These are phyloP conservation scores for Xenentodon cancila DNA, from an alignment of 2,797 vertebrate genomes.

Conservation along the genomic window DNA sequence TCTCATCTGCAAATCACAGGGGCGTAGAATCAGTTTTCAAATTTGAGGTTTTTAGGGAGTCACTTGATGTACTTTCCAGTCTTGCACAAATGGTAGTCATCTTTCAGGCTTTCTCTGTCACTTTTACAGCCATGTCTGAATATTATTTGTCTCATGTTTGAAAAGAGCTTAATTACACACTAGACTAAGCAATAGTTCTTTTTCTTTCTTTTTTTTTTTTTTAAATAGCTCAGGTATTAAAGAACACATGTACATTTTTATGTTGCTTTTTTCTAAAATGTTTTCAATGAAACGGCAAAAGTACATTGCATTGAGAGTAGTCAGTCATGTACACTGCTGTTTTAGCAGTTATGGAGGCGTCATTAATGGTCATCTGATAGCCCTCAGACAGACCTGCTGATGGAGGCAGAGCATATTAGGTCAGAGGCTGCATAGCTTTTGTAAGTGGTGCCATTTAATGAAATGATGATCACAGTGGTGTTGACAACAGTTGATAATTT, in stretches of 20 bases:
- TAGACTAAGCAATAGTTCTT: background rate
- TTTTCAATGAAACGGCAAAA: background rate
- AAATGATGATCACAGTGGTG: slow-evolving; percentile 32
- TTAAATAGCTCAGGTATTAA: background rate
- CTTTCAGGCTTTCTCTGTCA: too few species aligned
- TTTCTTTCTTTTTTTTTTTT: background rate
- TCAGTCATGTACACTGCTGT: slow-evolving; percentile 2
- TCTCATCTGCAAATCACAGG: too few species aligned
- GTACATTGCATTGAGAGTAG: slow-evolving; percentile 4
- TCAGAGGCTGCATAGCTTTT: slow-evolving; percentile 27
- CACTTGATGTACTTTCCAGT: too few species aligned
- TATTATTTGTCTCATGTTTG: too few species aligned
- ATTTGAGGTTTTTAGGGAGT: too few species aligned
- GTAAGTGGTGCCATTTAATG: slow-evolving; percentile 29
- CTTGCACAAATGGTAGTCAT: too few species aligned
- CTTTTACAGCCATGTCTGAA: too few species aligned
- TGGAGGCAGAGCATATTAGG: slow-evolving; percentile 28
- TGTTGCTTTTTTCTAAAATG: too few species aligned
- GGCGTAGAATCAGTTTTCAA: too few species aligned
- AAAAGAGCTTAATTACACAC: too few species aligned
- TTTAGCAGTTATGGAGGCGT: slow-evolving; percentile 7
- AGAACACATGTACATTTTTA: too few species aligned
- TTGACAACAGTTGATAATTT: slow-evolving; percentile 42
- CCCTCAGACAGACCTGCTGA: slow-evolving; percentile 49
- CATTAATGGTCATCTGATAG: slow-evolving; percentile 58